Conservation (phyloP, 2,113 vertebrate species). For the Speoplatyrhinus poulsoni region DNA sequence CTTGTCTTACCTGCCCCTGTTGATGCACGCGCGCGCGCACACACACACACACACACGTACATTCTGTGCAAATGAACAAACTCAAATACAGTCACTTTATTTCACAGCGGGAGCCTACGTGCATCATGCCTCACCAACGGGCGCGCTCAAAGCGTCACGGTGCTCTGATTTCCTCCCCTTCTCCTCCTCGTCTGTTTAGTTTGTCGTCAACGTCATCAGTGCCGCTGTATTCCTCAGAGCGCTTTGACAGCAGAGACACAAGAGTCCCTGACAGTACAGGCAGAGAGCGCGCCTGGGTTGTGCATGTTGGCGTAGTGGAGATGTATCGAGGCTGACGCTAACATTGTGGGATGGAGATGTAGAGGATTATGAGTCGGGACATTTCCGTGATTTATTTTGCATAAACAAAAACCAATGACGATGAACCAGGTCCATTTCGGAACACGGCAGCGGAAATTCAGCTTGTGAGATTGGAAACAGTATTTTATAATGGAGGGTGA, state of each 20-base stretch:
- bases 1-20: background rate
- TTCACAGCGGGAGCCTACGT: background rate
- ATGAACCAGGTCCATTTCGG: background rate
- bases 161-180: constrained; percentile 3
- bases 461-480: constrained; percentile 3
- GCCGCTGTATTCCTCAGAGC: constrained; percentile 8
- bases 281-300: background rate
- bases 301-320: constrained; percentile 12
- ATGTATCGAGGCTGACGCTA: constrained; percentile 15
- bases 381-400: constrained; percentile 28
- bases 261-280: background rate
- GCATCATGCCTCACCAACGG: constrained; percentile 9
- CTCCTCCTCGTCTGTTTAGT: background rate
- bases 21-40: background rate
- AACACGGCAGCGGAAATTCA: constrained; percentile 8
- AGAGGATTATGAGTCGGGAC: constrained; percentile 7
- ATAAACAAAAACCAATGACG: constrained; percentile 16
- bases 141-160: constrained; percentile 12
- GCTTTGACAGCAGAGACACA: constrained; percentile 7
- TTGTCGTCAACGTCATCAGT: background rate
- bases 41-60: constrained; percentile 1
- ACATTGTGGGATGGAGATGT: constrained; percentile 6
- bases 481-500: constrained; percentile 32
- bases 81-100: background rate
- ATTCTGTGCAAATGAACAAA: background rate